Conservation (phyloP, 53 echinoderm and acorn worm genomes). For the Arbacia lixula region DNA sequence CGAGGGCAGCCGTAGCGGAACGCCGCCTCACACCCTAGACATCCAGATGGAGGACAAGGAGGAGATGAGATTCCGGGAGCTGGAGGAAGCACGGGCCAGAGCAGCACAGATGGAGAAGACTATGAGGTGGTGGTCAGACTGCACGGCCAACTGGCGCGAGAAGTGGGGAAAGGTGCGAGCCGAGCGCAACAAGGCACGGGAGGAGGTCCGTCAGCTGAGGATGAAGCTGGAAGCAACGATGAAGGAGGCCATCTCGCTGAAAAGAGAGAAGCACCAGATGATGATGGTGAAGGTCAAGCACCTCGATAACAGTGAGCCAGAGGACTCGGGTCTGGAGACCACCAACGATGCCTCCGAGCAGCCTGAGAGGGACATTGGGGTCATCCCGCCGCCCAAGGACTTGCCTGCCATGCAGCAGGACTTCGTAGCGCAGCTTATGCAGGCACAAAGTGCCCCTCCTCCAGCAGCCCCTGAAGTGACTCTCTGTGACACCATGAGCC, state of each 20-base stretch:
- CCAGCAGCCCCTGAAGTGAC: conserved; percentile 7
- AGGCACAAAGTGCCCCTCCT: not conserved
- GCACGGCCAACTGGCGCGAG: conserved; percentile 98
- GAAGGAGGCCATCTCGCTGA: conserved; percentile 83
- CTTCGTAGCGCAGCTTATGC: conserved; percentile 56
- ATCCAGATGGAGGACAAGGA: conserved; percentile 81
- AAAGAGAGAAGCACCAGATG: conserved; percentile 83
- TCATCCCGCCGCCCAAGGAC: conserved; percentile 30
- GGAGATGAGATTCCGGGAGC: conserved; percentile 82
- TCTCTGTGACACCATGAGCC: conserved; percentile 54
- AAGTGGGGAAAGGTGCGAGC: conserved; percentile 97
- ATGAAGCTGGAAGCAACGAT: conserved; percentile 89
- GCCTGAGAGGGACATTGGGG: conserved; percentile 70
- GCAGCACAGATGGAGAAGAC: conserved; percentile 99
- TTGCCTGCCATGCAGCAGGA: conserved; percentile 34
- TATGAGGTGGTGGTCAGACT: conserved; percentile 99
- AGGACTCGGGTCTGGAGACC: conserved; percentile 43
- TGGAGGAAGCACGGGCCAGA: conserved; percentile 88
- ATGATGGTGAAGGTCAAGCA: conserved; percentile 41
- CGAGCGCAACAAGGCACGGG: conserved; percentile 92
- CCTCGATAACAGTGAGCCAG: conserved; percentile 47
- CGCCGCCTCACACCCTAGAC: conserved; percentile 48
- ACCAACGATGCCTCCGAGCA: conserved; percentile 49
- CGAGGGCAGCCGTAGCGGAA: conserved; percentile 37
- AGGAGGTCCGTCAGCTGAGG: conserved; percentile 82